Evolutionary conservation across 2,797 vertebrate species (phyloP).

Genomic region (Thaleichthys pacificus): DNA sequence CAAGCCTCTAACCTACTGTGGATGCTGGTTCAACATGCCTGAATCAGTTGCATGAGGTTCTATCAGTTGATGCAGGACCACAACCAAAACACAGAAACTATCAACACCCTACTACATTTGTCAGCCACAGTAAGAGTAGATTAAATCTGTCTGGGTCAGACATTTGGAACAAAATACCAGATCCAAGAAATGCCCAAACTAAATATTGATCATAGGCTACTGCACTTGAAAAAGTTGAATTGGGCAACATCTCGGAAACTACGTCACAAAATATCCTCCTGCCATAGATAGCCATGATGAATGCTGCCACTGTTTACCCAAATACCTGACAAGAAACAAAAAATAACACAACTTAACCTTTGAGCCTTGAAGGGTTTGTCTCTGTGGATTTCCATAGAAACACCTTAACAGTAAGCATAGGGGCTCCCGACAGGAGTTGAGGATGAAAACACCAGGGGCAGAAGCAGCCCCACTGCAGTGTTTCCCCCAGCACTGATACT

Average conservation of each 20-base stretch:
- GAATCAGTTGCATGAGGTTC: too few relatives aligned
- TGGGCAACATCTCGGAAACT: not conserved
- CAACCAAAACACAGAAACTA: too few relatives aligned
- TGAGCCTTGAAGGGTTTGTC: too few relatives aligned
- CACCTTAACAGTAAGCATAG: slow-evolving; percentile 69
- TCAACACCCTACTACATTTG: too few relatives aligned
- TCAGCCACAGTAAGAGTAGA: too few relatives aligned
- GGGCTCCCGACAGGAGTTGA: slow-evolving; percentile 31
- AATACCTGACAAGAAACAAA: not conserved
- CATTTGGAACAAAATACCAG: not conserved
- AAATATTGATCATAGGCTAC: not conserved
- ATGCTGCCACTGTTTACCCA: not conserved
- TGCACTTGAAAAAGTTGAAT: not conserved
- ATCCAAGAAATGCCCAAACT: not conserved
- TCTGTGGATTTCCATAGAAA: too few relatives aligned
- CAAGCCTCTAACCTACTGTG: too few relatives aligned
- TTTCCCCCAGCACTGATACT: slow-evolving; percentile 72
- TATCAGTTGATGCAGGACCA: too few relatives aligned
- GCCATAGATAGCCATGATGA: not conserved
- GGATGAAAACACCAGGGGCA: slow-evolving; percentile 67
- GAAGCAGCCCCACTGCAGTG: slow-evolving; percentile 77
- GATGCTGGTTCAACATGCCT: slow-evolving; percentile 20
- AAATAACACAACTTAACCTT: not conserved
- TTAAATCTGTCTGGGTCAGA: too few relatives aligned
- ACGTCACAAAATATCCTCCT: not conserved